phyloP scores from a whole-genome alignment of 2,888 invertebrate genomes.

The Sarcophaga subvicina region DNA sequence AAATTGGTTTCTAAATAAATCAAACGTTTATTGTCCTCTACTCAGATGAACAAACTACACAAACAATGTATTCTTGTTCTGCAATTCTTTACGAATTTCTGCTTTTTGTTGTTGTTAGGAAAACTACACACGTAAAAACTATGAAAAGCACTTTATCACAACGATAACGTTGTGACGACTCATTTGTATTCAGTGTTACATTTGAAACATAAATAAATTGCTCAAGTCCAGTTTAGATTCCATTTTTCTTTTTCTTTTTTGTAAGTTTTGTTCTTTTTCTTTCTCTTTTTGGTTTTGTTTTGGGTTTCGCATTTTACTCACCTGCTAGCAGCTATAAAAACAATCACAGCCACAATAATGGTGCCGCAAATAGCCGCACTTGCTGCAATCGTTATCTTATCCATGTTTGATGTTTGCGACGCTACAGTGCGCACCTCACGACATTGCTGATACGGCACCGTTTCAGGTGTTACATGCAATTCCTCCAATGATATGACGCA shows the following conservation, averaged over 20 bases:
- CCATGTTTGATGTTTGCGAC: conserved; percentile 93
- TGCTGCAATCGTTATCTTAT: conserved; percentile 96
- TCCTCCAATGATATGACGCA: conserved; percentile 96
- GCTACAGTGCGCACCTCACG: conserved; percentile 93
- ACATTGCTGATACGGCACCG: conserved; percentile 93
- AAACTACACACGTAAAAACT: too few relatives aligned
- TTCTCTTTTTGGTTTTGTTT: not conserved
- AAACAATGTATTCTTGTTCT: too few relatives aligned
- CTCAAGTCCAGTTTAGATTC: not conserved
- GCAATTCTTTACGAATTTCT: too few relatives aligned
- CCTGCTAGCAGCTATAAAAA: conserved; percentile 93
- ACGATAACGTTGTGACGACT: not conserved
- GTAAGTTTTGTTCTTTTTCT: too few relatives aligned
- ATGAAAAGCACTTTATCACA: not conserved
- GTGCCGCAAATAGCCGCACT: conserved; percentile 96
- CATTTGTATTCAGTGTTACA: conserved; percentile 25
- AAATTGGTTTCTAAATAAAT: conserved; percentile 6
- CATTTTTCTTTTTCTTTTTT: not conserved
- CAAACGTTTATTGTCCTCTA: conserved; percentile 8
- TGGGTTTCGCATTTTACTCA: conserved; percentile 69
- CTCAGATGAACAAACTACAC: not conserved
- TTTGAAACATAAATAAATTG: conserved; percentile 29
- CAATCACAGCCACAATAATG: conserved; percentile 93
- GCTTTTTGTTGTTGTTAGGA: too few relatives aligned
- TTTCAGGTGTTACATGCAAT: conserved; percentile 92